A percentile compares a stretch with the other conserved stretches of the same genome.
phyloP scores from a whole-genome alignment of 2,113 vertebrate genomes.

The Etheostoma spectabile region DNA sequence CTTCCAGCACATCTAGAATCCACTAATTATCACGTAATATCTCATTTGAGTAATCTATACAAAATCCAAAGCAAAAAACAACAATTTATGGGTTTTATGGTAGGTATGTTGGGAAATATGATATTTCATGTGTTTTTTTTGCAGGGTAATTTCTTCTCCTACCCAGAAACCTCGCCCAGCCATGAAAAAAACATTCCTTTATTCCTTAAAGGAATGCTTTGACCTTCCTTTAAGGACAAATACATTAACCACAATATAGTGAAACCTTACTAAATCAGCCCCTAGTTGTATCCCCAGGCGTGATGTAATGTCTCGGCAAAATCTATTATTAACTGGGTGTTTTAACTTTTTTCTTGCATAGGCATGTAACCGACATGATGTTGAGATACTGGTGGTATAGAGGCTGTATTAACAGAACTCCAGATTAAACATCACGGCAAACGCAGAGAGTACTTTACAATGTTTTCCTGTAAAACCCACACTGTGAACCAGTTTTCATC shows the following conservation, averaged over 20 bases:
- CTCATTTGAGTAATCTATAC: neutral
- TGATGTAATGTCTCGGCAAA: conserved; percentile 11
- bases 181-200: neutral
- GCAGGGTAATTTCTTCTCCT: neutral
- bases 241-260: neutral
- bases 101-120: neutral
- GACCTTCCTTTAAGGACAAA: neutral
- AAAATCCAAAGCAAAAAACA: neutral
- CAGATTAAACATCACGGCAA: neutral
- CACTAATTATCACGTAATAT: neutral
- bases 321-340: conserved; percentile 9
- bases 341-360: neutral
- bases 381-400: neutral
- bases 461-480: conserved; percentile 13
- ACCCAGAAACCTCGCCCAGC: neutral
- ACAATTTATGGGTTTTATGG: neutral
- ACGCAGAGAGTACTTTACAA: neutral
- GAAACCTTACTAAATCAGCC: conserved; percentile 11
- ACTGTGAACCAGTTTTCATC: conserved; percentile 9
- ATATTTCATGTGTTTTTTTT: no score
- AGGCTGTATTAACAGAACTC: neutral
- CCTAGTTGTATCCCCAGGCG: neutral
- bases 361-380: neutral
- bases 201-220: neutral
- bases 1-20: neutral